Evolutionary conservation across 2,888 invertebrate genomes (phyloP), one percentile per base, ranked within the genome.

Genomic region (Amphipoea oculea): DNA sequence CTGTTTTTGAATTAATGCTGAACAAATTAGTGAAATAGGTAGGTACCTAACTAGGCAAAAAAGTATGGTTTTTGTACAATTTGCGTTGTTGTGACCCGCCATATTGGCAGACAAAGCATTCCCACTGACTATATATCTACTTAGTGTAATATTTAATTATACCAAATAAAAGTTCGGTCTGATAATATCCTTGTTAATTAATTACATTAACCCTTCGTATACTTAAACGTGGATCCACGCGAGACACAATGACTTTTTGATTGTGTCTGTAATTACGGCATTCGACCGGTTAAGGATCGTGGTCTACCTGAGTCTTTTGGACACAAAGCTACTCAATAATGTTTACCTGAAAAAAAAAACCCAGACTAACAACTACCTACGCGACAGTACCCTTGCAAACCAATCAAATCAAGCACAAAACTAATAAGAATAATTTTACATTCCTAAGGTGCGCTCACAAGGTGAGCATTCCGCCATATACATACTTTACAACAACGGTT

Each of bases 11-110:
- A 68, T 68, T 62, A 62, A 76, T 29, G 77, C 45, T 68, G 51
- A 45, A 68, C 57, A 70, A 62, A 68, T 62, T 62, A 54, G 20
- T 29, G 40, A 54, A 29, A 29, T 29, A 29, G 29, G 29, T 29
- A 29, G 29, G 29, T 29, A 29, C 29, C 29, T 29, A 29, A 29
- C 29, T 23, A 29, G 17, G 4, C 48, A 82, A 66, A 65, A 65
- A 81, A 81, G 9, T n/a, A 45, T 29, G 54, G 5, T 62, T 67
- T 67, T 76, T 83, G 9, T 45, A 73, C 6, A 29, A 57, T 78
- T 77, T 36, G 4, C 11, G 4, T 66, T 57, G 40, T 9, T 23
- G 14, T 42, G 36, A 54, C 9, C 36, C 40, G 40, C 23, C 65
- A 57, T 82, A 9, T 48, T 40, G 54, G 14, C 6, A 12, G 12